Evolutionary conservation across 2,113 vertebrate genomes (phyloP).

Genomic region (Kryptolebias marmoratus): DNA sequence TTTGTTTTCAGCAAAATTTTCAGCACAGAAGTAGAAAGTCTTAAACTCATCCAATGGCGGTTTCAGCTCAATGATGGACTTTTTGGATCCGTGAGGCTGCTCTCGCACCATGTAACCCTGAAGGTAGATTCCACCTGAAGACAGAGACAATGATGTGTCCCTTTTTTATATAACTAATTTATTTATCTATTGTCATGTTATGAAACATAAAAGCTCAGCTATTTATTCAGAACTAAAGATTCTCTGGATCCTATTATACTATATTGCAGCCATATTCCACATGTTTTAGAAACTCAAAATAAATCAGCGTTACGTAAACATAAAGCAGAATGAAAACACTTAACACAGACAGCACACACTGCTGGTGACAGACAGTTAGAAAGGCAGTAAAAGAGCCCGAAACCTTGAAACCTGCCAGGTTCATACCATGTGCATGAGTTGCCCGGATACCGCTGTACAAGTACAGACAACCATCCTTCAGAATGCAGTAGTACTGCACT

Average conservation of each 20-base stretch:
- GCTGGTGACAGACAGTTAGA: background rate
- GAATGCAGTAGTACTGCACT: slow-evolving; percentile 88
- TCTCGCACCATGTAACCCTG: slow-evolving; percentile 89
- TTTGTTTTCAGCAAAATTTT: slow-evolving; percentile 88
- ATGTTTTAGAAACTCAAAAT: background rate
- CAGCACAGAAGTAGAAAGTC: slow-evolving; percentile 89
- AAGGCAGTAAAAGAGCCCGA: background rate
- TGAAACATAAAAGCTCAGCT: background rate
- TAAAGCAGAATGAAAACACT: background rate
- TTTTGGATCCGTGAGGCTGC: slow-evolving; percentile 83
- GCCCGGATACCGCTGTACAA: slow-evolving; percentile 88
- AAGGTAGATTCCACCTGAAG: slow-evolving; percentile 88
- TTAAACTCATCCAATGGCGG: slow-evolving; percentile 92
- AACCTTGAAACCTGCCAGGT: background rate
- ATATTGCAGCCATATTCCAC: background rate
- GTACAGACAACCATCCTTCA: slow-evolving; percentile 91
- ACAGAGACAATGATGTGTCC: background rate
- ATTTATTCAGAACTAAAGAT: background rate
- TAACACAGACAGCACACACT: background rate
- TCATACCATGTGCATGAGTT: slow-evolving; percentile 85
- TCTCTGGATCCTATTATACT: background rate
- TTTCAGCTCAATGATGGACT: slow-evolving; percentile 88
- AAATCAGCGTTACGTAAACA: background rate
- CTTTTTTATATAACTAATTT: background rate
- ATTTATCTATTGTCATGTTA: background rate